These are phyloP conservation scores for Lasaia peninsularis DNA, from an alignment of 1,140 invertebrate species.

Conservation along the genomic window DNA sequence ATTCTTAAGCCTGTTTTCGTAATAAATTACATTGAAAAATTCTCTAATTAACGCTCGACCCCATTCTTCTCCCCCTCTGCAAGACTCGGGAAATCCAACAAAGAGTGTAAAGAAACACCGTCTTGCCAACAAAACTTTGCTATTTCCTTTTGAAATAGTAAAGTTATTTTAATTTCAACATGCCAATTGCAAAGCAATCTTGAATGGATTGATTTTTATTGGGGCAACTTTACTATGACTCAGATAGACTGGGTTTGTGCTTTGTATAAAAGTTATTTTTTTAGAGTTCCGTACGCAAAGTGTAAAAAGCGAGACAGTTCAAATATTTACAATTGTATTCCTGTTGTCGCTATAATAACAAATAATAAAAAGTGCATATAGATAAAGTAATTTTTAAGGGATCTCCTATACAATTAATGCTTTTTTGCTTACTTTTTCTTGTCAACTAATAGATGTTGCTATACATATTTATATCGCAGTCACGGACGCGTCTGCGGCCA, in stretches of 20 bases:
- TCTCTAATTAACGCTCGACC: slow-evolving; percentile 1
- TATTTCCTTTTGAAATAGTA: slow-evolving; percentile 12
- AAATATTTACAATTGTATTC: no score
- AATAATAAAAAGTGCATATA: no score
- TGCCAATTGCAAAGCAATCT: slow-evolving; percentile 4
- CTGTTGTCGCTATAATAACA: no score
- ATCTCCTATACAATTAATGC: no score
- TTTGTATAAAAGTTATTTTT: not conserved
- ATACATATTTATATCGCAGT: no score
- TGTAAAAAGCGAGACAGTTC: no score
- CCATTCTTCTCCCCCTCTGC: not conserved
- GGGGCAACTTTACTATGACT: not conserved
- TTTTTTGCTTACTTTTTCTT: no score
- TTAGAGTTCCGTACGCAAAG: no score
- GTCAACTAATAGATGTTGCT: no score
- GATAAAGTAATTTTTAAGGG: no score
- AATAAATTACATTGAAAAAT: slow-evolving; percentile 6
- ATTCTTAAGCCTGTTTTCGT: slow-evolving; percentile 7
- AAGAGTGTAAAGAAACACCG: slow-evolving; percentile 9
- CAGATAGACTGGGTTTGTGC: not conserved
- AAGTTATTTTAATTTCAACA: slow-evolving; percentile 13
- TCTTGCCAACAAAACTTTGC: slow-evolving; percentile 11
- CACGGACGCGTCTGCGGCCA: no score
- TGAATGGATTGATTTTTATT: not conserved
- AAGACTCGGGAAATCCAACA: not conserved